Evolutionary conservation across 2,888 invertebrate species (phyloP).

Genomic region (Tiliacea citrago): DNA sequence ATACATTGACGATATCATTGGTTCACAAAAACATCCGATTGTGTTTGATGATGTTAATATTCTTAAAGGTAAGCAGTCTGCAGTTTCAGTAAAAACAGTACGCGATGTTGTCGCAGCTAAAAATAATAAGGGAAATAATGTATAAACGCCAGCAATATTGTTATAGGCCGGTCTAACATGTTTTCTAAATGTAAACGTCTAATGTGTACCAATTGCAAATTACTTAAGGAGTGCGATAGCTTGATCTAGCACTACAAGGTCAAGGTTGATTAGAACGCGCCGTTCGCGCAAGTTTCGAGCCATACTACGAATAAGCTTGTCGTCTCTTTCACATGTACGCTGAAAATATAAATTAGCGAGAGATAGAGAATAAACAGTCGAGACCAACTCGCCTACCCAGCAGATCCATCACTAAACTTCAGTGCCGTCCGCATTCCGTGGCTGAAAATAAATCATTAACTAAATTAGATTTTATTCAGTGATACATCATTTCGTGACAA

Average conservation of each 20-base stretch:
- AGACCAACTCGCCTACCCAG: conserved; percentile 65
- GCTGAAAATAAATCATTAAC: conserved; percentile 86
- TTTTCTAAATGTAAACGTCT: conserved; percentile 45
- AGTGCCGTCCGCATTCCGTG: conserved; percentile 81
- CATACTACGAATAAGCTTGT: conserved; percentile 64
- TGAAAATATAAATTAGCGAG: conserved; percentile 62
- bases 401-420: conserved; percentile 82
- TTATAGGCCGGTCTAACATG: conserved; percentile 34
- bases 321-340: conserved; percentile 73
- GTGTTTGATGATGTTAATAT: background rate
- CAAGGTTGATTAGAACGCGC: conserved; percentile 82
- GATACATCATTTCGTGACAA: conserved; percentile 71
- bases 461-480: conserved; percentile 73
- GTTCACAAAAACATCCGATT: background rate
- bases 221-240: conserved; percentile 75
- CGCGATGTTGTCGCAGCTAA: background rate
- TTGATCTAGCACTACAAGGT: conserved; percentile 82
- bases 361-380: conserved; percentile 71
- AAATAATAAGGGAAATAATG: conserved; percentile 7
- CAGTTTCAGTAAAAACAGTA: background rate
- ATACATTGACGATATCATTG: background rate
- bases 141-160: conserved; percentile 32
- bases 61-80: background rate
- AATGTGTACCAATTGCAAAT: conserved; percentile 74
- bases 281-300: conserved; percentile 70